phyloP scores from a whole-genome alignment of 1,140 invertebrate species.

The Asbolus verrucosus region DNA sequence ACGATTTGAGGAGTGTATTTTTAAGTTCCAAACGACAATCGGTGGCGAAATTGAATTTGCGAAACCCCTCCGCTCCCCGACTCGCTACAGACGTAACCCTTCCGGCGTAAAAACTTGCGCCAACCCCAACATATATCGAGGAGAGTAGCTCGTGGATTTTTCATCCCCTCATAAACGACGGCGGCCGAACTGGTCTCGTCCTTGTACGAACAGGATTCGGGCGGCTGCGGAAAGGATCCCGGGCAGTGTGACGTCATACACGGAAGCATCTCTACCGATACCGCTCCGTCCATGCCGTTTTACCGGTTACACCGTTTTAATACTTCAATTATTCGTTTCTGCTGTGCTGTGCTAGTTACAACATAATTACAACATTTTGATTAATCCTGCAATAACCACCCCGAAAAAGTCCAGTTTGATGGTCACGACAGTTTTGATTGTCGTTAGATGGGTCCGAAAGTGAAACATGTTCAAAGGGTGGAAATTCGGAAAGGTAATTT shows the following conservation, averaged over 20 bases:
- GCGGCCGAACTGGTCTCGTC: conserved; percentile 36
- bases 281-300: conserved; percentile 56
- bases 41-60: neutral
- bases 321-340: conserved; percentile 10
- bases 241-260: conserved; percentile 63
- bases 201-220: conserved; percentile 48
- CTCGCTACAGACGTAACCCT: conserved; percentile 16
- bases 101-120: conserved; percentile 28
- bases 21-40: no score
- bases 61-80: neutral
- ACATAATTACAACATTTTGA: no score
- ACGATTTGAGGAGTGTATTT: no score
- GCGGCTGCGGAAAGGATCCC: conserved; percentile 60
- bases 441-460: conserved; percentile 23
- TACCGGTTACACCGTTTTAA: conserved; percentile 18
- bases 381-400: no score
- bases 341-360: conserved; percentile 21
- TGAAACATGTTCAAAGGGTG: conserved; percentile 59
- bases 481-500: conserved; percentile 61
- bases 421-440: conserved; percentile 13
- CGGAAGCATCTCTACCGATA: conserved; percentile 57
- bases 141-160: conserved; percentile 27
- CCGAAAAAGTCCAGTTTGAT: neutral
- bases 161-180: conserved; percentile 38
- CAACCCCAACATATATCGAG: conserved; percentile 32